These are phyloP conservation scores for Macrotrachela quadricornifera DNA, from an alignment of 1,140 invertebrate species.

Conservation along the genomic window DNA sequence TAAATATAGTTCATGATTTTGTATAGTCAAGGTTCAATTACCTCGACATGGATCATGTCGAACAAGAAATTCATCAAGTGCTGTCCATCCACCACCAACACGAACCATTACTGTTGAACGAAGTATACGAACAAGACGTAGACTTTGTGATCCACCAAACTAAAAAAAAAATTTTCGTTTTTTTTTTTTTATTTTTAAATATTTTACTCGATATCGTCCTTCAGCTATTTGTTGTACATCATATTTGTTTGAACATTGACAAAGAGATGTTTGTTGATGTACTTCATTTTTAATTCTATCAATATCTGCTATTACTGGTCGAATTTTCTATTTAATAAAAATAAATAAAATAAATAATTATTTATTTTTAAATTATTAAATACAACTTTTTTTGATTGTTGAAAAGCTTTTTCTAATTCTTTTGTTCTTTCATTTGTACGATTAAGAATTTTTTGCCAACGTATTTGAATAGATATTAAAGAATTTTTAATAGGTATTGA, in stretches of 20 bases:
- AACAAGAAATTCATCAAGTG: slow-evolving; percentile 88
- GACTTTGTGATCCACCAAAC: slow-evolving; percentile 95
- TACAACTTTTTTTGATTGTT: slow-evolving; percentile 46
- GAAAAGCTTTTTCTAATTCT: slow-evolving; percentile 78
- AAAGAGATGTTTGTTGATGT: slow-evolving; percentile 65
- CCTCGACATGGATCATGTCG: slow-evolving; percentile 99
- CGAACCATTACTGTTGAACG: slow-evolving; percentile 97
- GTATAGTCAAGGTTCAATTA: too few species aligned
- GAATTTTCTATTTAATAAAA: too few species aligned
- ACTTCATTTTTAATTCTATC: slow-evolving; percentile 79
- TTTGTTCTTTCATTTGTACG: slow-evolving; percentile 82
- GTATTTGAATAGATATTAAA: slow-evolving; percentile 79
- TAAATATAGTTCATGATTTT: too few species aligned
- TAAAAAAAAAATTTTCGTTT: slow-evolving; percentile 32
- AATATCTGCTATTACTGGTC: slow-evolving; percentile 6
- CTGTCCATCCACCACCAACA: slow-evolving; percentile 96
- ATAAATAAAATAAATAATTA: too few species aligned
- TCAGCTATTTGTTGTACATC: slow-evolving; percentile 93
- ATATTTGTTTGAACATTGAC: slow-evolving; percentile 90
- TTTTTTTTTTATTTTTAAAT: not conserved
- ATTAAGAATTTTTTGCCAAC: slow-evolving; percentile 86
- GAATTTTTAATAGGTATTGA: slow-evolving; percentile 95
- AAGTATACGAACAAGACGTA: slow-evolving; percentile 84
- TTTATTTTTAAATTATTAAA: too few species aligned
- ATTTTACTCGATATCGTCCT: slow-evolving; percentile 82